These are phyloP conservation scores for Urocynchramus pylzowi DNA, from an alignment of 2,113 vertebrate species.

Conservation along the genomic window DNA sequence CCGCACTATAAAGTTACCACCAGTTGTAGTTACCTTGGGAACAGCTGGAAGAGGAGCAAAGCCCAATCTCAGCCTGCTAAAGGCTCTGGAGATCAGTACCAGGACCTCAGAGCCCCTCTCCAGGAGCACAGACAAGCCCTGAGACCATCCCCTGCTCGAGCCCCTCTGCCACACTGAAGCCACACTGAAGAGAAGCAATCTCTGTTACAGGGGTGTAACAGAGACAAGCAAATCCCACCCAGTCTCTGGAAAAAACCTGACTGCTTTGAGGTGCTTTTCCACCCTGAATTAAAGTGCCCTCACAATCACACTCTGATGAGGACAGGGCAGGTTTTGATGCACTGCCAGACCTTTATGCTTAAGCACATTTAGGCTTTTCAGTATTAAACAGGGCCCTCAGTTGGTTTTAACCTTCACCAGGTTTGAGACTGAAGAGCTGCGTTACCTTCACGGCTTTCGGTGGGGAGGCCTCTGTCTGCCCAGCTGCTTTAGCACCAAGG, in stretches of 20 bases:
- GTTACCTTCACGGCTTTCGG: conserved; percentile 74
- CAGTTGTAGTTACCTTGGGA: not conserved
- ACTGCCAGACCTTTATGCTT: not conserved
- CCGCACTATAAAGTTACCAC: not conserved
- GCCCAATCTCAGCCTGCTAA: not conserved
- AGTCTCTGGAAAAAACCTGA: not conserved
- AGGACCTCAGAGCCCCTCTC: not conserved
- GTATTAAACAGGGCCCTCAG: not conserved
- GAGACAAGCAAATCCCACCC: not conserved
- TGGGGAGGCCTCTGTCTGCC: conserved; percentile 61
- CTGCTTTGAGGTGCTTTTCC: not conserved
- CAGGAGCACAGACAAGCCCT: not conserved
- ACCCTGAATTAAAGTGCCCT: not conserved
- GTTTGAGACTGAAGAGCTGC: not conserved
- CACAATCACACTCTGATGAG: not conserved
- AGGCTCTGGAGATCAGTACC: not conserved
- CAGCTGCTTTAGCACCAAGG: conserved; percentile 51
- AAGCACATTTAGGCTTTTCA: not conserved
- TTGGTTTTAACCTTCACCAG: not conserved
- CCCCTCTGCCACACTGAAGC: not conserved
- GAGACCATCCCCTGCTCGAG: not conserved
- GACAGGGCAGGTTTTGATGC: not conserved
- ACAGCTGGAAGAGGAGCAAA: not conserved
- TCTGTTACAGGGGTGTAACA: not conserved
- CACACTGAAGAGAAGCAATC: not conserved